These are phyloP conservation scores for Empidonax alnorum DNA, from an alignment of 2,113 vertebrate species.

Conservation along the genomic window DNA sequence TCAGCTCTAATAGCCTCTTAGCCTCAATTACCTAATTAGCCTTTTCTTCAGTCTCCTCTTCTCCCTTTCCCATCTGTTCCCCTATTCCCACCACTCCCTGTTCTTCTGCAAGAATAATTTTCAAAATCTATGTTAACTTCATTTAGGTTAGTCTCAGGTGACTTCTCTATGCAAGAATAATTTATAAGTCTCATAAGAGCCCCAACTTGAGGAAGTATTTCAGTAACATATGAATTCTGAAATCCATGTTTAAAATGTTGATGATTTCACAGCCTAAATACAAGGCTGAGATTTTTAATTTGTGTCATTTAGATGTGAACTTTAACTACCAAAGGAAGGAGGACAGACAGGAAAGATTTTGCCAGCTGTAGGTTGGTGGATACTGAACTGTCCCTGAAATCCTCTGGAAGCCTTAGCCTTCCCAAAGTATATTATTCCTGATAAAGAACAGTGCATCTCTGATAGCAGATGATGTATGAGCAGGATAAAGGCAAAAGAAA, in stretches of 20 bases:
- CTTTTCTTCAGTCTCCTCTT: slow-evolving; percentile 56
- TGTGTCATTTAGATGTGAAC: background rate
- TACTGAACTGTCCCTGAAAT: background rate
- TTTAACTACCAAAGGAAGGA: background rate
- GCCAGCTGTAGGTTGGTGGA: background rate
- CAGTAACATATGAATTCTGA: slow-evolving; percentile 42
- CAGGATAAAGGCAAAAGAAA: slow-evolving; percentile 41
- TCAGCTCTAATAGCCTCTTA: slow-evolving; percentile 71
- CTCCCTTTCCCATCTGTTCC: slow-evolving; percentile 69
- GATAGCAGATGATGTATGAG: slow-evolving; percentile 26
- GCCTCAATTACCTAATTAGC: slow-evolving; percentile 72
- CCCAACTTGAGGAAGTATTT: slow-evolving; percentile 35
- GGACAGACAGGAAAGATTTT: background rate
- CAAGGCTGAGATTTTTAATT: background rate
- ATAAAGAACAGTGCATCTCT: slow-evolving; percentile 13
- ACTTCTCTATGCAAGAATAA: slow-evolving; percentile 64
- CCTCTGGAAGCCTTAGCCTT: background rate
- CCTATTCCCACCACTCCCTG: slow-evolving; percentile 69
- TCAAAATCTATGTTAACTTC: slow-evolving; percentile 71
- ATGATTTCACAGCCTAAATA: slow-evolving; percentile 16
- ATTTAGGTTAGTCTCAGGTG: slow-evolving; percentile 69
- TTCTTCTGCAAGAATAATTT: slow-evolving; percentile 70
- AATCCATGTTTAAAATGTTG: slow-evolving; percentile 26
- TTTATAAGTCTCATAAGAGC: slow-evolving; percentile 62
- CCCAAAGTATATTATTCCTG: background rate